phyloP scores from a whole-genome alignment of 2,797 vertebrate genomes.

The Delichon dasypus region DNA sequence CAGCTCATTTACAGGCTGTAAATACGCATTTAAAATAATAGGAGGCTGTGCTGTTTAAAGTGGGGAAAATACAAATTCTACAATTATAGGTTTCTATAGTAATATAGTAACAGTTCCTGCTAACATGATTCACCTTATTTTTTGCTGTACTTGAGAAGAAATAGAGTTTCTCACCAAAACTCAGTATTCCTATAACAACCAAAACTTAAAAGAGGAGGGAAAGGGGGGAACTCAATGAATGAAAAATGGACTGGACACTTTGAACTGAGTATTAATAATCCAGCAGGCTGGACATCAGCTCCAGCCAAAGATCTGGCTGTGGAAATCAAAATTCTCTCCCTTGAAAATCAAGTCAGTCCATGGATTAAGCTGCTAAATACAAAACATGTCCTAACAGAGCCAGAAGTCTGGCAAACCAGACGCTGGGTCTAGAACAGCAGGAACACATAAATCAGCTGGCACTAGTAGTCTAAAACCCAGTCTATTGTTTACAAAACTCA shows the following conservation, averaged over 20 bases:
- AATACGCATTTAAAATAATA: not conserved
- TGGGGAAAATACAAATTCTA: not conserved
- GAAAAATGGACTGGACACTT: not conserved
- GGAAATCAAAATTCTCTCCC: not conserved
- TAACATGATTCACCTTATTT: not conserved
- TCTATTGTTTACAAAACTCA: not conserved
- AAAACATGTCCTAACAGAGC: not conserved
- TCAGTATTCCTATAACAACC: not conserved
- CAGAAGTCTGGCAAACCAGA: not conserved
- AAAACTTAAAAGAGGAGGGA: not conserved
- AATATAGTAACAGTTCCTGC: not conserved
- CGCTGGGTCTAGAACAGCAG: not conserved
- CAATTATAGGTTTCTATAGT: not conserved
- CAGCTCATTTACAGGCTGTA: not conserved
- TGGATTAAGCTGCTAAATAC: not conserved
- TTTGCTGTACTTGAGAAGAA: not conserved
- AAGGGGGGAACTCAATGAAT: not conserved
- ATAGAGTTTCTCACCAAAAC: not conserved
- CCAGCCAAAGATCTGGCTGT: not conserved
- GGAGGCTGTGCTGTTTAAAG: not conserved
- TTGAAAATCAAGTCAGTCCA: not conserved
- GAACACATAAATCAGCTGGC: not conserved
- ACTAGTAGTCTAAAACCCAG: not conserved
- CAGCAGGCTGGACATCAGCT: not conserved
- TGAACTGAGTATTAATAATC: not conserved